Conservation (phyloP, 2,888 invertebrate genomes). For the Lasius fuliginosus region DNA sequence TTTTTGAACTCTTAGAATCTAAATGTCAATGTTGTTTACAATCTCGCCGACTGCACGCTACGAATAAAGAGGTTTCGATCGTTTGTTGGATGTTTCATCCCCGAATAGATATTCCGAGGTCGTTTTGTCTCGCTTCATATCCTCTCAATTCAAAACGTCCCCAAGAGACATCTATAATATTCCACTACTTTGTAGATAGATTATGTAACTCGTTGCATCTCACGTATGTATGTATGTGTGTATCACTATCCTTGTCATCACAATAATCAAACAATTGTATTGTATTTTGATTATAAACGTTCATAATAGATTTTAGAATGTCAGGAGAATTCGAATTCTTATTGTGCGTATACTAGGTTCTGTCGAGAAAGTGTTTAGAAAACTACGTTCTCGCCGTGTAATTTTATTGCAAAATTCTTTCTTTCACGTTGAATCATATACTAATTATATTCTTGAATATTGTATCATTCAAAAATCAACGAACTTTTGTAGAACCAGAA, state of each 20-base stretch:
- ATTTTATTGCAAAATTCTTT: no score
- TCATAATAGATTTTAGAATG: neutral
- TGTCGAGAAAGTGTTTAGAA: neutral
- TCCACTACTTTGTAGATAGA: constrained; percentile 7
- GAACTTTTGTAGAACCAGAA: neutral
- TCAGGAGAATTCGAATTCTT: neutral
- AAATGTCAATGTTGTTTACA: constrained; percentile 8
- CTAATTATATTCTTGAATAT: neutral
- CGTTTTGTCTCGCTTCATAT: constrained; percentile 6
- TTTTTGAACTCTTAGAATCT: constrained; percentile 5
- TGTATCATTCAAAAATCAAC: neutral
- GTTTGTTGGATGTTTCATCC: constrained; percentile 3
- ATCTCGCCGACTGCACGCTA: neutral
- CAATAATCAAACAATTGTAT: neutral
- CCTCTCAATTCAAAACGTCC: constrained; percentile 7
- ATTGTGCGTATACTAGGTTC: neutral
- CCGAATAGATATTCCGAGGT: constrained; percentile 9
- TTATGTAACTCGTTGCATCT: constrained; percentile 38
- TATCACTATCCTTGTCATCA: neutral
- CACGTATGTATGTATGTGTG: neutral
- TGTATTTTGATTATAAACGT: neutral
- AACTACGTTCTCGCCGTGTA: no score
- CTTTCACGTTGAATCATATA: no score
- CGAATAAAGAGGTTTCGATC: neutral
- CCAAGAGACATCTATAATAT: neutral